Evolutionary conservation across 2,113 vertebrate genomes (phyloP).

Genomic region (Hippocampus guttulatus): DNA sequence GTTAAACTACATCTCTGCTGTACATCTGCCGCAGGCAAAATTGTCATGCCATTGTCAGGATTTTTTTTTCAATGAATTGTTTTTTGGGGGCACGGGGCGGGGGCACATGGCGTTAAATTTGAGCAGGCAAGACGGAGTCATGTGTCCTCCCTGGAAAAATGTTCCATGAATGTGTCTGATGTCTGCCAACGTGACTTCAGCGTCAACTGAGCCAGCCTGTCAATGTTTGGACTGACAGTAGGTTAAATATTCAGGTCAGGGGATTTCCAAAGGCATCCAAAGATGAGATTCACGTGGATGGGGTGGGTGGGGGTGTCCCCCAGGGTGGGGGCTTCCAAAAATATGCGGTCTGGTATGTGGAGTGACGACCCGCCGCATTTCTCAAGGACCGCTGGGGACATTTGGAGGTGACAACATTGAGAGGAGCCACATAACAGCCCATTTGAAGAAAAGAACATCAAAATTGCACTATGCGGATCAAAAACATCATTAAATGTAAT

Average conservation of each 20-base stretch:
- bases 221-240: background rate
- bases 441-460: no score
- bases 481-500: no score
- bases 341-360: constrained; percentile 3
- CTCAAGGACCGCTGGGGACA: background rate
- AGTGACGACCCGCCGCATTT: background rate
- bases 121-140: background rate
- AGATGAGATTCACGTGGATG: background rate
- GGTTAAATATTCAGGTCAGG: constrained; percentile 1
- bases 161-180: background rate
- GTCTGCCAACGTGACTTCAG: background rate
- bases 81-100: background rate
- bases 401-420: background rate
- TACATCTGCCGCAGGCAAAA: no score
- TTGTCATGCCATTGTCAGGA: no score
- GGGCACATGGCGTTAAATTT: background rate
- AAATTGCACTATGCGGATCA: no score
- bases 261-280: background rate
- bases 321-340: background rate
- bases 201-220: background rate
- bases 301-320: background rate
- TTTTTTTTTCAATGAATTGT: no score
- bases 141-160: background rate
- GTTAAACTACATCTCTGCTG: no score
- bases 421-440: no score